Evolutionary conservation across 1,140 invertebrate genomes (phyloP).

Genomic region (Solenopsis fugax): DNA sequence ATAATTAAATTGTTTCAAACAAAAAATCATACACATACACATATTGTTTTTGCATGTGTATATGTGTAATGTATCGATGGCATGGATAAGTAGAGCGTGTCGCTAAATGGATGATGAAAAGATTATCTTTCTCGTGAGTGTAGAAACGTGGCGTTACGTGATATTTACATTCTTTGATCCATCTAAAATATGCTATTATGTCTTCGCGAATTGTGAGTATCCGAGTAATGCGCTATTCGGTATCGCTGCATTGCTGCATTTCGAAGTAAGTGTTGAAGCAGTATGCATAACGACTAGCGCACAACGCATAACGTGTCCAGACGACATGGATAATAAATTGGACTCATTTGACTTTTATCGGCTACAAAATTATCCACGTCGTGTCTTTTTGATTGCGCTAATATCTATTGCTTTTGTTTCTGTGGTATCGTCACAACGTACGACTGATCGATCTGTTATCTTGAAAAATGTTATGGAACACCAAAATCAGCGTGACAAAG

Average conservation of each 20-base stretch:
- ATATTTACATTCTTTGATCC: slow-evolving; percentile 40
- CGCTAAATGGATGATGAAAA: slow-evolving; percentile 11
- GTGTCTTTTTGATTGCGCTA: not conserved
- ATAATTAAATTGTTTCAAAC: slow-evolving; percentile 6
- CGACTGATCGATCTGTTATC: slow-evolving; percentile 28
- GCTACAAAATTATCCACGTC: not conserved
- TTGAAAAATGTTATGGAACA: not conserved
- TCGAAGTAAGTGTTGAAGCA: not conserved
- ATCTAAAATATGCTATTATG: slow-evolving; percentile 21
- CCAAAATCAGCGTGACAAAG: not conserved
- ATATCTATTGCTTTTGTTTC: not conserved
- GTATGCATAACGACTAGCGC: not conserved
- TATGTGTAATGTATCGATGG: not conserved
- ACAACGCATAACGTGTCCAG: not conserved
- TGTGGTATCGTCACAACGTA: slow-evolving; percentile 3
- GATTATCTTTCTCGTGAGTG: slow-evolving; percentile 23
- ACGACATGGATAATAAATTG: slow-evolving; percentile 17
- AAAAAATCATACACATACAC: not conserved
- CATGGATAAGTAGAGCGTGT: not conserved
- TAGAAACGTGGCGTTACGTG: slow-evolving; percentile 12
- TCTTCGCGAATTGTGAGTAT: not conserved
- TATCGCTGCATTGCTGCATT: not conserved
- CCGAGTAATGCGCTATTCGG: not conserved
- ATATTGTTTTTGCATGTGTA: not conserved
- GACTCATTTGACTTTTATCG: not conserved